Evolutionary conservation across 1,140 invertebrate species (phyloP).

Genomic region (Chrysomallon squamiferum): DNA sequence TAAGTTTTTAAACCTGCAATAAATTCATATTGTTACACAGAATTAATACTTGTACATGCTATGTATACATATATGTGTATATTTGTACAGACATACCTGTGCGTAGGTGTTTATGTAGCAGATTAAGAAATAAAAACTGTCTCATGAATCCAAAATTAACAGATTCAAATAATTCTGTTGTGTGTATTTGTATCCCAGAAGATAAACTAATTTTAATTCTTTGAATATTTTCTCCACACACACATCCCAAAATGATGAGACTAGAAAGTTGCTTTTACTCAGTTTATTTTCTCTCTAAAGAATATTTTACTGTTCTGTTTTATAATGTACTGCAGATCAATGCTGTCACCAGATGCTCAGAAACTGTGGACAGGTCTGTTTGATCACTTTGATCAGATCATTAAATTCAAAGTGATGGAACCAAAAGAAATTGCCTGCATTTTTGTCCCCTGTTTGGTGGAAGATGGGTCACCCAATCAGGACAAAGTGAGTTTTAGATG

Average conservation of each 20-base stretch:
- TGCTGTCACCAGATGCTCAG: constrained; percentile 33
- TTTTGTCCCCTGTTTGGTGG: constrained; percentile 52
- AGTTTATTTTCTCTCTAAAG: background rate
- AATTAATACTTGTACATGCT: no score
- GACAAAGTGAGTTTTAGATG: constrained; percentile 42
- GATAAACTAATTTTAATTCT: background rate
- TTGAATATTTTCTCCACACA: background rate
- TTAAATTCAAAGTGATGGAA: constrained; percentile 40
- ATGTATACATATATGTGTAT: no score
- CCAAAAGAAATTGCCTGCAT: constrained; percentile 48
- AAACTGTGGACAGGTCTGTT: constrained; percentile 47
- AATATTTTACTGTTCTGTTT: background rate
- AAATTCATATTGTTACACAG: no score
- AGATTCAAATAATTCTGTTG: background rate
- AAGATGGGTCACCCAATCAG: constrained; percentile 35
- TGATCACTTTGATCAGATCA: constrained; percentile 40
- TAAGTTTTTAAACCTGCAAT: no score
- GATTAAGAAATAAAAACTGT: no score
- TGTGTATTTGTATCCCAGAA: background rate
- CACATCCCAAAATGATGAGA: no score
- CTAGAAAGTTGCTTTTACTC: background rate
- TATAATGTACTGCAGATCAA: constrained; percentile 16
- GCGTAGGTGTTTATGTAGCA: no score
- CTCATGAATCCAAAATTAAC: no score
- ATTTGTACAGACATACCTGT: no score